Evolutionary conservation across 2,797 vertebrate genomes (phyloP).

Genomic region (Mus minutoides): DNA sequence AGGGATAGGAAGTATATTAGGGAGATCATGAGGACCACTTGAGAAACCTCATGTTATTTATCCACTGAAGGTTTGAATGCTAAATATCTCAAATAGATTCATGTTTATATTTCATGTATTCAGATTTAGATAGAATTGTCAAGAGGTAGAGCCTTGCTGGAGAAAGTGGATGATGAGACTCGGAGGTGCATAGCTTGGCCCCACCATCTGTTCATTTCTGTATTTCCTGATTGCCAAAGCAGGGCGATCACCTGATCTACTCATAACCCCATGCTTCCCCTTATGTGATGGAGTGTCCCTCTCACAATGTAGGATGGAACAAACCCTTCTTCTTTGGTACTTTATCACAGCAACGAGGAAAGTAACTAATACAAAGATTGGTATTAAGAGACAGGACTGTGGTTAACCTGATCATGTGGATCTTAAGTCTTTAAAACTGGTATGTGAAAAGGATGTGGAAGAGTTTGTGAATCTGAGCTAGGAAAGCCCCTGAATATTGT

Average conservation of each 20-base stretch:
- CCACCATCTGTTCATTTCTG: background rate
- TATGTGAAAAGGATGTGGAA: background rate
- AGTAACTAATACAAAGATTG: background rate
- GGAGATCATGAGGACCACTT: background rate
- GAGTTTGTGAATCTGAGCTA: background rate
- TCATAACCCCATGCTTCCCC: background rate
- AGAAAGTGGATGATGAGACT: background rate
- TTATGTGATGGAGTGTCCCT: background rate
- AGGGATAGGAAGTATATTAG: background rate
- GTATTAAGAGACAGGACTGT: background rate
- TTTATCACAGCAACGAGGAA: background rate
- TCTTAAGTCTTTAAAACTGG: background rate
- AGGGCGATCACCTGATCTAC: background rate
- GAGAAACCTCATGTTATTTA: background rate
- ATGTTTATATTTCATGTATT: no score
- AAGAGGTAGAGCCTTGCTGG: background rate
- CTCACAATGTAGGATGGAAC: background rate
- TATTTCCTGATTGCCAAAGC: background rate
- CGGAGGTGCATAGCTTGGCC: background rate
- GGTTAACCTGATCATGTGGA: background rate
- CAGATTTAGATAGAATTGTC: background rate
- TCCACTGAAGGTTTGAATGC: background rate
- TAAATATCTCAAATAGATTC: background rate
- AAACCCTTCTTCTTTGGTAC: background rate
- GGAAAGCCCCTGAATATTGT: background rate